Percentiles rank a stretch among this genome's conserved stretches.
phyloP scores from a whole-genome alignment of 2,888 invertebrate species.

The Cantharis lateralis region DNA sequence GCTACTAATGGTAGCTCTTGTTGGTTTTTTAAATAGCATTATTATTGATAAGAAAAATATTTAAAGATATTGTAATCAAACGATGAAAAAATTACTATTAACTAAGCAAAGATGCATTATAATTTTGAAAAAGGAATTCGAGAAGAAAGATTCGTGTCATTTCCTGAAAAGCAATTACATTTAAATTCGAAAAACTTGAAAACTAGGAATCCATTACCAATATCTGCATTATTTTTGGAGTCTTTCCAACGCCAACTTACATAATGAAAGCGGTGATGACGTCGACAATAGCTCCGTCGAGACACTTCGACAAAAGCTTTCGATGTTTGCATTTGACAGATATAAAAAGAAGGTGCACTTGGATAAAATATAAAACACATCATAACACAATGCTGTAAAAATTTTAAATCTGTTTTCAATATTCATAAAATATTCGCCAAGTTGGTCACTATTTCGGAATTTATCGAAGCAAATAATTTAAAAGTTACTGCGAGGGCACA shows the following conservation, averaged over 20 bases:
- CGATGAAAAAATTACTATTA: not conserved
- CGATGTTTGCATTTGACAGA: constrained; percentile 53
- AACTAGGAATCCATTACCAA: constrained; percentile 54
- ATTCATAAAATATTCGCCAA: not conserved
- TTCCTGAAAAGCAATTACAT: constrained; percentile 45
- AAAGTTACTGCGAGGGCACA: not conserved
- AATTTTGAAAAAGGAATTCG: not conserved
- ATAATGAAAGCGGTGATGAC: constrained; percentile 54
- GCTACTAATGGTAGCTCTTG: constrained; percentile 23
- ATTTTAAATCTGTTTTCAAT: not conserved
- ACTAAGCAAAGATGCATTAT: not conserved
- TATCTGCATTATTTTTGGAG: constrained; percentile 55
- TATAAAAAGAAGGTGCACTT: constrained; percentile 49
- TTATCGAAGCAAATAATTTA: not conserved
- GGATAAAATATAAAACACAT: constrained; percentile 38
- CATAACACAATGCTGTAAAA: not conserved
- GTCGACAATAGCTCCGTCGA: constrained; percentile 51
- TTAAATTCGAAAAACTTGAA: constrained; percentile 49
- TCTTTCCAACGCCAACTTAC: constrained; percentile 54
- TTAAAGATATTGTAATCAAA: not conserved
- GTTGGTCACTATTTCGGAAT: not conserved
- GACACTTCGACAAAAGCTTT: constrained; percentile 50
- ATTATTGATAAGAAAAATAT: not conserved
- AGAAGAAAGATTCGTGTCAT: constrained; percentile 35
- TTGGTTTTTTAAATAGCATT: constrained; percentile 1